These are phyloP conservation scores for Cephus runcator DNA, from an alignment of 2,888 invertebrate genomes.

Conservation along the genomic window DNA sequence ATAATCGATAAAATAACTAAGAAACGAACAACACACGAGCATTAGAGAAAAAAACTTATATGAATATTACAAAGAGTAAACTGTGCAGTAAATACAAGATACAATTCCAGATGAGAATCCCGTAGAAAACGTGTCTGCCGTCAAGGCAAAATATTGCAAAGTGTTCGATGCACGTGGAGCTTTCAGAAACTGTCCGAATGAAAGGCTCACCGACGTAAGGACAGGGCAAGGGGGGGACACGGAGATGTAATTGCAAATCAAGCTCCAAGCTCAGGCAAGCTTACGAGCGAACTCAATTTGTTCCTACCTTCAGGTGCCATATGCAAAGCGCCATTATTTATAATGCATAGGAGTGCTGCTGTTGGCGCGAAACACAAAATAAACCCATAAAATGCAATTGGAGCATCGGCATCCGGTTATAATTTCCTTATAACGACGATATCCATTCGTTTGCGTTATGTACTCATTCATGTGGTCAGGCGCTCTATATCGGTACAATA, in stretches of 20 bases:
- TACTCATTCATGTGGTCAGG: background rate
- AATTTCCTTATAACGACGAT: background rate
- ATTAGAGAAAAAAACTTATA: background rate
- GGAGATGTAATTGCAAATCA: background rate
- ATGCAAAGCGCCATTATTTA: slow-evolving; percentile 19
- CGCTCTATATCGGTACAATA: background rate
- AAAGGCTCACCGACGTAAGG: background rate
- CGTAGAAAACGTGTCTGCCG: background rate
- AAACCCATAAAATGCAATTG: background rate
- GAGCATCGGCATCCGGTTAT: background rate
- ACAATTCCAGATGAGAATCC: background rate
- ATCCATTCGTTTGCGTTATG: background rate
- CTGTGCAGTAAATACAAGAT: background rate
- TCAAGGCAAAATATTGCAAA: background rate
- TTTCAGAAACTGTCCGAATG: background rate
- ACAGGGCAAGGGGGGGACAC: background rate
- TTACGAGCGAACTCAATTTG: background rate
- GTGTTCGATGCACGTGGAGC: background rate
- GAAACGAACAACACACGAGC: background rate
- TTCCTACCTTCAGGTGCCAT: background rate
- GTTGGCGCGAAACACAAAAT: background rate
- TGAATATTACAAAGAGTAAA: background rate
- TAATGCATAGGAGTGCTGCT: slow-evolving; percentile 16
- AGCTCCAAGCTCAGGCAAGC: background rate
- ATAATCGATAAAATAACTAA: background rate